Base-by-base conservation (phyloP, 2,797 vertebrate species). In the Coccyzus lansbergi region DNA sequence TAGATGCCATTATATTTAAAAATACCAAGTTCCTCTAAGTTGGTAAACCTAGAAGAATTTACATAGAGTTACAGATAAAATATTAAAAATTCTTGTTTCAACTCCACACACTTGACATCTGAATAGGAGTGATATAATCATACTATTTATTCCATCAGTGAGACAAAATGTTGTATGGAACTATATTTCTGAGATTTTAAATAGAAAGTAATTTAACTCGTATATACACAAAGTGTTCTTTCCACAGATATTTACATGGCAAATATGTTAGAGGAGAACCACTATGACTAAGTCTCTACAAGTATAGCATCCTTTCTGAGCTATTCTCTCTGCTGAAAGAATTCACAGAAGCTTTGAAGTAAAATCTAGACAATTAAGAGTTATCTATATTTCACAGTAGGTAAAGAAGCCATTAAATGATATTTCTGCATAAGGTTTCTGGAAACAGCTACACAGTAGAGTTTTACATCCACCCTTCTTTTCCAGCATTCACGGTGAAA, bases 221-320 rank as follows among this genome's bases (percentile, higher is more conserved):
- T 97, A 98, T 98, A 94, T 97, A 98, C 96, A 98, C 90, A 97
- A 97, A 97, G 91, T 94, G 67, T 95, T 93, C 94, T 95, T 97
- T 95, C 95, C 95, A 96, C 92, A 97, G 94, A 96, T 98, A 98
- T 98, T 98, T 98, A 98, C 97, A 98, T 83, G 96, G 97, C 94
- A 96, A 96, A 85, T 95, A 96, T 85, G 92, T 96, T 93, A 96
- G 94, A 97, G 92, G 94, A 97, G 94, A 97, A 96, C 86, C 89
- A 97, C 96, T 97, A 97, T 86, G 95, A 96, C 90, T 96, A 97
- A 96, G 92, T 94, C 68, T 96, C 95, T 97, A 97, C 92, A 97
- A 96, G 88, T 92, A 77, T 79, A 95, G 94, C 81, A 96, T 96
- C 94, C 94, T 95, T 96, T 97, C 96, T 86, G 77, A 97, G 92